Base-by-base conservation (phyloP, 2,888 invertebrate species). In the Epinotia demarniana region DNA sequence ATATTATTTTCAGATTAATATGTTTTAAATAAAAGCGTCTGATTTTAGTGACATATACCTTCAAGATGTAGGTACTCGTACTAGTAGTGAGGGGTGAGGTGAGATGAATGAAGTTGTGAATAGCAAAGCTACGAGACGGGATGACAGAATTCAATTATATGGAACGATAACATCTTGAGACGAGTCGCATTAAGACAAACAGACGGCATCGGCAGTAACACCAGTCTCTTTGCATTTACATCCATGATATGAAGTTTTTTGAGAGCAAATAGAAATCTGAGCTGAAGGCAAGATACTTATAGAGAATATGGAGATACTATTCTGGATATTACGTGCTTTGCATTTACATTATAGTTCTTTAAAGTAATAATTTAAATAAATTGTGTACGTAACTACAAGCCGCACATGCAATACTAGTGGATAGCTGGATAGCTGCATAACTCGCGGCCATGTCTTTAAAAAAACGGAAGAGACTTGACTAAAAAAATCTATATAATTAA, bases 141-240 rank as follows among this genome's bases (percentile, higher is more conserved):
- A 77, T 78, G 78, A 73, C 78, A 79, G 77, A 77, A 80, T 80
- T 79, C 79, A 80, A 80, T 80, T 80, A 80, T 77, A 76, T 79
- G 27, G 46, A 72, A 78, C 77, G 78, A 78, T 79, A 79, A 78
- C 78, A 79, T 85, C 83, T 82, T 82, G 81, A 85, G 46, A 33
- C 71, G 66, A 71, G 75, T 84, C 82, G 81, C 87, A 88, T 87
- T 88, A 87, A 83, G 87, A 87, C 86, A 85, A 87, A 87, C 86
- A 87, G 83, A 79, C 78, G 77, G 81, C 81, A 84, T 79, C 78
- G 77, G 81, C 81, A 84, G 83, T 82, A 82, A 81, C 81, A 79
- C 79, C 78, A 77, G 81, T 77, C 79, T 81, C 81, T 81, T 81
- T 83, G 83, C 81, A 83, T 83, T 83, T 82, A 84, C 81, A 82